Evolutionary conservation across 2,888 invertebrate species (phyloP).

Genomic region (Hemistola chrysoprasaria): DNA sequence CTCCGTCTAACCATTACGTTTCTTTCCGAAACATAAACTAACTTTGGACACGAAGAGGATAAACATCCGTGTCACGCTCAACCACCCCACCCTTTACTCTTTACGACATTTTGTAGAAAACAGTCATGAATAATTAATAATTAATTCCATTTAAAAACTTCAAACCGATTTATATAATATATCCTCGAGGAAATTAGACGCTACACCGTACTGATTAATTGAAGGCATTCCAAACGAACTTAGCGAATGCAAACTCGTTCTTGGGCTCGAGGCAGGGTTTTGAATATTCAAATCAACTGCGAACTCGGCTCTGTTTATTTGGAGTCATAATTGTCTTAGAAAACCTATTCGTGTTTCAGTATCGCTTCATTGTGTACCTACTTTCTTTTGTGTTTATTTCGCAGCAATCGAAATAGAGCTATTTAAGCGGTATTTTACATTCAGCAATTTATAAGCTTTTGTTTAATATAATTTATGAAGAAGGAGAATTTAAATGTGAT

Average conservation of each 20-base stretch:
- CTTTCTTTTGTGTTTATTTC: neutral
- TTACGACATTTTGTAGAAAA: no score
- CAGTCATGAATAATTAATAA: neutral
- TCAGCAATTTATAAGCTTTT: neutral
- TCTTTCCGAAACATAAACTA: neutral
- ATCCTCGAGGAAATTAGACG: slow-evolving; percentile 16
- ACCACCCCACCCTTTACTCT: no score
- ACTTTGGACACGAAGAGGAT: neutral
- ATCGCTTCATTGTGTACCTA: slow-evolving; percentile 10
- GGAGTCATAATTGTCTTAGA: slow-evolving; percentile 27
- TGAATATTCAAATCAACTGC: slow-evolving; percentile 41
- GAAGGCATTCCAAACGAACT: slow-evolving; percentile 33
- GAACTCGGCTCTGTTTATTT: slow-evolving; percentile 35
- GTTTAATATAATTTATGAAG: no score
- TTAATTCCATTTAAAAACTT: slow-evolving; percentile 3
- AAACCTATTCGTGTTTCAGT: slow-evolving; percentile 24
- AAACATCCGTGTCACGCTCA: no score
- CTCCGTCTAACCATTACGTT: neutral
- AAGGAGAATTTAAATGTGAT: no score
- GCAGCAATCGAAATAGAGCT: no score
- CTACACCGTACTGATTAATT: slow-evolving; percentile 30
- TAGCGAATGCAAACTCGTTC: slow-evolving; percentile 39
- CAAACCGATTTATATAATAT: slow-evolving; percentile 7
- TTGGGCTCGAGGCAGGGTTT: slow-evolving; percentile 31
- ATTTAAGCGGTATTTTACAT: slow-evolving; percentile 1